These are phyloP conservation scores for Cydia strobilella DNA, from an alignment of 1,140 invertebrate genomes.

Conservation along the genomic window DNA sequence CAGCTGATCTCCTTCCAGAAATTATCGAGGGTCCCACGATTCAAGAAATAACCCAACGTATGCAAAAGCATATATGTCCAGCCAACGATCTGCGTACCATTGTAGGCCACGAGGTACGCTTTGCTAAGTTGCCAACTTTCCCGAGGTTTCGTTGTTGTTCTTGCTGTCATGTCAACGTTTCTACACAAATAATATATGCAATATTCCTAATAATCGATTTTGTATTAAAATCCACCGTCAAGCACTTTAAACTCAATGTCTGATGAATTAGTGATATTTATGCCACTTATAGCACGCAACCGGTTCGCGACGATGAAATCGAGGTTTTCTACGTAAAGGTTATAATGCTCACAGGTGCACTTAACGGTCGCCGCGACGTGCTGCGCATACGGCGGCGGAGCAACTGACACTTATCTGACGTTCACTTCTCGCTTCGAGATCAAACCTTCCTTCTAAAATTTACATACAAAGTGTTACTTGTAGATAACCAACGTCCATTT, in stretches of 20 bases:
- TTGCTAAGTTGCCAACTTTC: constrained; percentile 42
- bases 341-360: background rate
- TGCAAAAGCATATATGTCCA: constrained; percentile 85
- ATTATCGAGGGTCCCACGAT: constrained; percentile 45
- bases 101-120: constrained; percentile 72
- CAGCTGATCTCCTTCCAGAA: constrained; percentile 84
- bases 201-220: background rate
- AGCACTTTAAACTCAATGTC: background rate
- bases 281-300: background rate
- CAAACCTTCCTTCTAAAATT: background rate
- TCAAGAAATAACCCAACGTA: constrained; percentile 79
- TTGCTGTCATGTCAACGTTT: background rate
- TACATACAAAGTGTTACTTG: constrained; percentile 1
- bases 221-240: background rate
- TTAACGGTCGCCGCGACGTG: background rate
- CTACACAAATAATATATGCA: background rate
- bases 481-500: background rate
- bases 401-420: constrained; percentile 1
- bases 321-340: background rate
- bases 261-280: background rate
- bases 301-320: background rate
- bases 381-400: background rate
- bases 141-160: background rate
- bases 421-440: constrained; percentile 8
- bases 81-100: constrained; percentile 73